Conservation (phyloP, 2,113 vertebrate species). For the Fukomys damarensis region DNA sequence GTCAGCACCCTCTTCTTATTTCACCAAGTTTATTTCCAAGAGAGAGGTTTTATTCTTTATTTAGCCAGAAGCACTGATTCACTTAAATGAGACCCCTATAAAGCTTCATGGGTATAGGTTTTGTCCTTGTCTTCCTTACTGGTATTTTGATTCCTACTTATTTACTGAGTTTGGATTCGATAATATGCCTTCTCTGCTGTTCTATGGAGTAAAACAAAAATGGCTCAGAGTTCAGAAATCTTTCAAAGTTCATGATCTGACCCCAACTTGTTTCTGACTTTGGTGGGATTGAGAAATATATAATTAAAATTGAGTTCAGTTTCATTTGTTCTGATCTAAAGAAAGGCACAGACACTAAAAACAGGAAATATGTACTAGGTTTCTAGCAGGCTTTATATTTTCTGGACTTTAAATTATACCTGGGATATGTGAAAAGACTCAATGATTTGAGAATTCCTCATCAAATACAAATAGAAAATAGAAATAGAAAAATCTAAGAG, state of each 20-base stretch:
- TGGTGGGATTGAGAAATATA: neutral
- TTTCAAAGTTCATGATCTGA: neutral
- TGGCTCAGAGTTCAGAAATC: neutral
- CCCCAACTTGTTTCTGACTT: neutral
- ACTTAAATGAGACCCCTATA: rapidly evolving
- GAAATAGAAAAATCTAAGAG: neutral
- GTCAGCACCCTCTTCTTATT: neutral
- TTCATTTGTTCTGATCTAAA: neutral
- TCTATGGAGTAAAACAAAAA: neutral
- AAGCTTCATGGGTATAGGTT: neutral
- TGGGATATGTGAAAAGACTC: neutral
- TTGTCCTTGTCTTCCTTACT: neutral
- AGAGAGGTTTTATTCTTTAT: neutral
- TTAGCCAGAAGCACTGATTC: neutral
- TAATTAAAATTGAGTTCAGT: neutral
- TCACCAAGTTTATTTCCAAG: neutral
- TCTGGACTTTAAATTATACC: neutral
- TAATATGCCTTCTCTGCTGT: neutral
- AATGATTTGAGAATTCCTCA: neutral
- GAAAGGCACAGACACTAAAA: neutral
- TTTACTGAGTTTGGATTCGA: neutral
- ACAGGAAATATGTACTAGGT: neutral
- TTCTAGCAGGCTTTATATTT: neutral
- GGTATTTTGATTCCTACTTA: rapidly evolving
- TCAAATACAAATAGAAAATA: constrained; percentile 18